Conservation (phyloP, 2,113 vertebrate genomes). For the Gyps fulvus region DNA sequence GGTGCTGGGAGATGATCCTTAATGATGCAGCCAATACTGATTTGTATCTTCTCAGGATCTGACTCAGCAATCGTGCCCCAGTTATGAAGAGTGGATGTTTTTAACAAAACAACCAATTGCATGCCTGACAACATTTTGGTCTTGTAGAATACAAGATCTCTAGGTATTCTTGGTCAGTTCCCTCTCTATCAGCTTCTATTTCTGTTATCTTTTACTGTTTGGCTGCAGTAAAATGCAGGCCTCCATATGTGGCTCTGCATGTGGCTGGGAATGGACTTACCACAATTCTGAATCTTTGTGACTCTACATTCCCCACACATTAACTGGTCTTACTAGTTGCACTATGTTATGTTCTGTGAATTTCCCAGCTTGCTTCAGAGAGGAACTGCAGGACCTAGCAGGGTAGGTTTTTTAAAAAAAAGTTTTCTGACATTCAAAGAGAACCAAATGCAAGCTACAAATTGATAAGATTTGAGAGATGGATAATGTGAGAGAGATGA, state of each 20-base stretch:
- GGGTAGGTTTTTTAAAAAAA: not conserved
- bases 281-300: not conserved
- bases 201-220: not conserved
- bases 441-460: not conserved
- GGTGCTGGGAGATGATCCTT: not conserved
- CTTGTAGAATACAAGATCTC: not conserved
- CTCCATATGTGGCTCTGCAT: not conserved
- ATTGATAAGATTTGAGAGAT: not conserved
- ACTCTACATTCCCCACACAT: not conserved
- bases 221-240: not conserved
- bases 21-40: not conserved
- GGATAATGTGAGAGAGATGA: not conserved
- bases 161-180: not conserved
- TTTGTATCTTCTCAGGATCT: not conserved
- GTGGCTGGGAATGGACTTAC: not conserved
- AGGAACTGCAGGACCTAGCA: not conserved
- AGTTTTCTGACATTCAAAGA: not conserved
- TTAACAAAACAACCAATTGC: not conserved
- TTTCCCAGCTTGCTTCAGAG: not conserved
- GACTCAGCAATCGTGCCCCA: not conserved
- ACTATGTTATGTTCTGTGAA: not conserved
- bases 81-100: not conserved
- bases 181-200: not conserved
- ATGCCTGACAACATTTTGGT: not conserved
- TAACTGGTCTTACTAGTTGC: not conserved